Evolutionary conservation across 92 coral and sea anemone genomes (phyloP).

Genomic region (Porites rus): DNA sequence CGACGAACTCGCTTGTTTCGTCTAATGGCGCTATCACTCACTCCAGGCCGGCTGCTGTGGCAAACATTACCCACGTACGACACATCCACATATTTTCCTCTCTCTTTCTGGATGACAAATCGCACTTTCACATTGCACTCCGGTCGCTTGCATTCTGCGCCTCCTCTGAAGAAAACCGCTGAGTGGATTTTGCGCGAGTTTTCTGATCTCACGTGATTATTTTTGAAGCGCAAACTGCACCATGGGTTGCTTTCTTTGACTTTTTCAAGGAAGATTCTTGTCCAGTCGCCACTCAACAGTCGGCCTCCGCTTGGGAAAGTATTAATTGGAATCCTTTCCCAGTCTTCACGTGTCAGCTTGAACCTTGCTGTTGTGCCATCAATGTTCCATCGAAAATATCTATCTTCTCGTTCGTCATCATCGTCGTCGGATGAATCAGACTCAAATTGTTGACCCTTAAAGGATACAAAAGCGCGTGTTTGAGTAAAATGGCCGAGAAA

Average conservation of each 20-base stretch:
- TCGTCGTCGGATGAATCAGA: slow-evolving; percentile 44
- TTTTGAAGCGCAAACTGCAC: slow-evolving; percentile 52
- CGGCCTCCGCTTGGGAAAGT: slow-evolving; percentile 55
- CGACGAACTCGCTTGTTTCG: slow-evolving; percentile 23
- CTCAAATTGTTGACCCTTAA: slow-evolving; percentile 17
- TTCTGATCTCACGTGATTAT: slow-evolving; percentile 55
- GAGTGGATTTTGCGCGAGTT: slow-evolving; percentile 50
- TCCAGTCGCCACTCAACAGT: slow-evolving; percentile 51
- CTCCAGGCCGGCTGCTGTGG: slow-evolving; percentile 34
- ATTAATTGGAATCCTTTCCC: slow-evolving; percentile 44
- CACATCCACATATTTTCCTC: slow-evolving; percentile 48
- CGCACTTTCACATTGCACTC: slow-evolving; percentile 48
- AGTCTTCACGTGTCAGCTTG: slow-evolving; percentile 31
- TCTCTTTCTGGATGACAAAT: slow-evolving; percentile 41
- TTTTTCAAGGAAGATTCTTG: slow-evolving; percentile 42
- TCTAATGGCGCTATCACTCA: slow-evolving; percentile 21
- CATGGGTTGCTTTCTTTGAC: slow-evolving; percentile 54
- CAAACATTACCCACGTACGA: slow-evolving; percentile 40
- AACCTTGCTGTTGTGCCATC: slow-evolving; percentile 41
- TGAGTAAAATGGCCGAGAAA: too few species aligned
- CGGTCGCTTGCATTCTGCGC: slow-evolving; percentile 54
- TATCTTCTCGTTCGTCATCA: slow-evolving; percentile 13
- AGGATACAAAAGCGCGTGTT: background rate
- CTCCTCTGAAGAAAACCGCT: slow-evolving; percentile 56
- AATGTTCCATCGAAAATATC: slow-evolving; percentile 36